A percentile compares a stretch with the other conserved stretches of the same genome.
Conservation (phyloP, 2,797 vertebrate species). For the Mareca penelope region DNA sequence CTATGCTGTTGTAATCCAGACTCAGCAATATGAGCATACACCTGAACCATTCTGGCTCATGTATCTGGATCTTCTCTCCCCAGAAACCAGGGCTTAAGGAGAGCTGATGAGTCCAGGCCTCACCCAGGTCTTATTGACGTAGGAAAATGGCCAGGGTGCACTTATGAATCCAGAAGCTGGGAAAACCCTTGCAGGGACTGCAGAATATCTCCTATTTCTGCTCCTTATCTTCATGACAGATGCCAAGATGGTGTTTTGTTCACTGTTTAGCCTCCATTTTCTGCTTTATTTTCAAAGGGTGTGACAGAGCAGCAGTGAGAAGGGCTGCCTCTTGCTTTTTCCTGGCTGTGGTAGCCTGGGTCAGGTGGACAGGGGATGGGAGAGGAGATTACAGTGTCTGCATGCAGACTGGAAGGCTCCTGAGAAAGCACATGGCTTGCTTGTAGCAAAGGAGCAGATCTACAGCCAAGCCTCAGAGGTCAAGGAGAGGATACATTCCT, state of each 20-base stretch:
- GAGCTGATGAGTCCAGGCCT: background rate
- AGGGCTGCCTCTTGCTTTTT: background rate
- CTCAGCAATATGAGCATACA: background rate
- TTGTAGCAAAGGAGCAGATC: background rate
- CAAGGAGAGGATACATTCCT: constrained; percentile 67
- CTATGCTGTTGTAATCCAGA: background rate
- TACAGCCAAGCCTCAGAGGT: constrained; percentile 42
- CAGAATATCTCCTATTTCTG: background rate
- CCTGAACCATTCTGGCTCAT: background rate
- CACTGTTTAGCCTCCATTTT: background rate
- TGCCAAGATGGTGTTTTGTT: background rate
- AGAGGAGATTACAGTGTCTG: background rate
- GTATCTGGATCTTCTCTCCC: background rate
- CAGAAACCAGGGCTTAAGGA: background rate
- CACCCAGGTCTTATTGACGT: background rate
- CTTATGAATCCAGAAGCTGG: background rate
- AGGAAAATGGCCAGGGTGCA: background rate
- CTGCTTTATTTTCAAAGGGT: accelerated
- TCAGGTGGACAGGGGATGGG: background rate
- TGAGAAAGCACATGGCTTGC: constrained; percentile 40
- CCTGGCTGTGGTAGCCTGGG: background rate
- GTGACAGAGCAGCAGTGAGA: background rate
- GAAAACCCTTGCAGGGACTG: background rate
- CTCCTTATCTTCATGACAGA: background rate
- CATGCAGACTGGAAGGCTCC: background rate